These are phyloP conservation scores for Corythoichthys haematopterus DNA, from an alignment of 2,113 vertebrate genomes.

Conservation along the genomic window DNA sequence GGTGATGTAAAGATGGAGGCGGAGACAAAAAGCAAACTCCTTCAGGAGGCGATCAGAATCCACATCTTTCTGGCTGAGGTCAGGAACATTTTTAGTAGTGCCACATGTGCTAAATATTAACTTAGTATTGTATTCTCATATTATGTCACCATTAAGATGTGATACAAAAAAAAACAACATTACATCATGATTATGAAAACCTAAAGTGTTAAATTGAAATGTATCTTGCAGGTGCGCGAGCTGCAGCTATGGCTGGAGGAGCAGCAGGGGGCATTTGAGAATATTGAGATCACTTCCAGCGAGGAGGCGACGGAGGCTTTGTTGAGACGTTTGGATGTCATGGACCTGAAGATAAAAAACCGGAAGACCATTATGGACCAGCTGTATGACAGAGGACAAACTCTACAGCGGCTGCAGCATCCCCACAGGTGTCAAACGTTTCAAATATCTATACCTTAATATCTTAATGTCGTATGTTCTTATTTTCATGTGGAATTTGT, in stretches of 20 bases:
- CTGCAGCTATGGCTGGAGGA: slow-evolving; percentile 80
- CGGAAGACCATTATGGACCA: slow-evolving; percentile 62
- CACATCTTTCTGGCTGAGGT: slow-evolving; percentile 81
- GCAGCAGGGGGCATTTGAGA: slow-evolving; percentile 63
- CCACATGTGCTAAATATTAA: too few relatives aligned
- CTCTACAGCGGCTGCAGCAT: slow-evolving; percentile 67
- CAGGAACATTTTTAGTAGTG: background rate
- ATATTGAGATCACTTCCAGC: slow-evolving; percentile 70
- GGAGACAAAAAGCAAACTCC: slow-evolving; percentile 56
- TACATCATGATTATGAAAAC: too few relatives aligned
- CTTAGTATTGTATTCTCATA: too few relatives aligned
- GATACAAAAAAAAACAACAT: background rate
- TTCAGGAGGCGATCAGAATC: slow-evolving; percentile 76
- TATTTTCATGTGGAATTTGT: background rate
- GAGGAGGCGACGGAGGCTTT: slow-evolving; percentile 75
- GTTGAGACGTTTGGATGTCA: slow-evolving; percentile 75
- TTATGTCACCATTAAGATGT: background rate
- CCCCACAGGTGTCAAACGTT: slow-evolving; percentile 72
- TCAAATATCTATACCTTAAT: background rate
- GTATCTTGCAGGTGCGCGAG: slow-evolving; percentile 73
- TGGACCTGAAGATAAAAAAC: slow-evolving; percentile 76
- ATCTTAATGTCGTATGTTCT: background rate
- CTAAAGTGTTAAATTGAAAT: background rate
- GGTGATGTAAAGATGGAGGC: slow-evolving; percentile 67
- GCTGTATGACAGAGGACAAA: slow-evolving; percentile 68